phyloP scores from a whole-genome alignment of 2,113 vertebrate genomes.

The Solea senegalensis region DNA sequence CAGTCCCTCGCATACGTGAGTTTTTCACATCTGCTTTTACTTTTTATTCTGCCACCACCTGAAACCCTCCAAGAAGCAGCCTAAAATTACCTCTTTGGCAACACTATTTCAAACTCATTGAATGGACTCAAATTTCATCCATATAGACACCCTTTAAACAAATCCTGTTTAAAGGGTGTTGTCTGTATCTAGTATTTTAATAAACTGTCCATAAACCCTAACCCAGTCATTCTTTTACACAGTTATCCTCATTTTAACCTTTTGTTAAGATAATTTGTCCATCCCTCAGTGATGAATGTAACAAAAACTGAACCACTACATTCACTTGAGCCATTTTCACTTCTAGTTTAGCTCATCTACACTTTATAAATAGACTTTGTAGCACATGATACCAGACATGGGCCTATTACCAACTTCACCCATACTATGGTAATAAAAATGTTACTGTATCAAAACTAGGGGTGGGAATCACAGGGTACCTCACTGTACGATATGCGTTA shows the following conservation, averaged over 20 bases:
- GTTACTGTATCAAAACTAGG: no score
- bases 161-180: neutral
- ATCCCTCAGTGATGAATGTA: neutral
- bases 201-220: neutral
- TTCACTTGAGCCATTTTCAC: constrained; percentile 7
- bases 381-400: neutral
- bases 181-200: neutral
- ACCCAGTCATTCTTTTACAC: no score
- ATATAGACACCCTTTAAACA: no score
- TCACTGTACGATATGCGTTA: no score
- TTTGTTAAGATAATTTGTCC: neutral
- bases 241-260: no score
- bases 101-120: no score
- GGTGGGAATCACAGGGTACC: no score
- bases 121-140: no score
- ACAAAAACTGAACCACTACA: neutral
- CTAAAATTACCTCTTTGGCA: neutral
- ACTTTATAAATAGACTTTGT: constrained; percentile 2
- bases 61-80: neutral
- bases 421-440: no score
- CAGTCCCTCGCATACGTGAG: neutral
- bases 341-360: neutral
- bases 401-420: no score
- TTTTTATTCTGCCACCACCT: neutral
- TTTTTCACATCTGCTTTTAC: neutral